A percentile compares a stretch with the other conserved stretches of the same genome.
Evolutionary conservation across 2,888 invertebrate genomes (phyloP).

Genomic region (Euplexia lucipara): DNA sequence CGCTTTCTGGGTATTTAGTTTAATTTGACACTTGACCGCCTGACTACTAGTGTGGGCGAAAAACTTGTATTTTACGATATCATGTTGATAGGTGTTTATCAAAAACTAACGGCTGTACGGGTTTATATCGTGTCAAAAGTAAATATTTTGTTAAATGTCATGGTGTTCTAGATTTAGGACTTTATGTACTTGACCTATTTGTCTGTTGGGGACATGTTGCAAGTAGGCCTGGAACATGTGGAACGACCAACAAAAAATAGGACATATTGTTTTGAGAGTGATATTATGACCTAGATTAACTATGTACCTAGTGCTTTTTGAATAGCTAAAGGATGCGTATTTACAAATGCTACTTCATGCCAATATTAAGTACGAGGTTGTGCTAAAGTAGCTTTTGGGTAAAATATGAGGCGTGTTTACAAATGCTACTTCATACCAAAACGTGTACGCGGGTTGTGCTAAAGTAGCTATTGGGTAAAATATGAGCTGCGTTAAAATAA

Average conservation of each 20-base stretch:
- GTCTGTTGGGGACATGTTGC: slow-evolving; percentile 10
- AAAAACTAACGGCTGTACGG: slow-evolving; percentile 57
- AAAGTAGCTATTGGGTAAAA: too few species aligned
- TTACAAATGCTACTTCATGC: too few species aligned
- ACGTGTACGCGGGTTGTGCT: too few species aligned
- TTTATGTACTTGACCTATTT: slow-evolving; percentile 49
- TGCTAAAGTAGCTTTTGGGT: too few species aligned
- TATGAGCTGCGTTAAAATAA: too few species aligned
- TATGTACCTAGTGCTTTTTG: not conserved
- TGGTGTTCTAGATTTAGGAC: slow-evolving; percentile 10
- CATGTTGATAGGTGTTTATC: slow-evolving; percentile 51
- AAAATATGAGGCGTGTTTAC: too few species aligned
- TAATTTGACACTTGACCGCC: slow-evolving; percentile 74
- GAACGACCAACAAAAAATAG: slow-evolving; percentile 11
- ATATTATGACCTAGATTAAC: slow-evolving; percentile 14
- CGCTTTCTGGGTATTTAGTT: slow-evolving; percentile 67
- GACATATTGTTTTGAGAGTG: slow-evolving; percentile 16
- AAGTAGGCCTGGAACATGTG: slow-evolving; percentile 42
- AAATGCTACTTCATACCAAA: too few species aligned
- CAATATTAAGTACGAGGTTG: too few species aligned
- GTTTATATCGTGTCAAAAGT: slow-evolving; percentile 27
- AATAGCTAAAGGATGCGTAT: not conserved
- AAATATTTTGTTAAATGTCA: slow-evolving; percentile 50
- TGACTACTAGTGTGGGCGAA: slow-evolving; percentile 66
- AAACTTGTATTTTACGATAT: slow-evolving; percentile 53